Conservation (phyloP, 2,888 invertebrate species). For the Papilio protenor region DNA sequence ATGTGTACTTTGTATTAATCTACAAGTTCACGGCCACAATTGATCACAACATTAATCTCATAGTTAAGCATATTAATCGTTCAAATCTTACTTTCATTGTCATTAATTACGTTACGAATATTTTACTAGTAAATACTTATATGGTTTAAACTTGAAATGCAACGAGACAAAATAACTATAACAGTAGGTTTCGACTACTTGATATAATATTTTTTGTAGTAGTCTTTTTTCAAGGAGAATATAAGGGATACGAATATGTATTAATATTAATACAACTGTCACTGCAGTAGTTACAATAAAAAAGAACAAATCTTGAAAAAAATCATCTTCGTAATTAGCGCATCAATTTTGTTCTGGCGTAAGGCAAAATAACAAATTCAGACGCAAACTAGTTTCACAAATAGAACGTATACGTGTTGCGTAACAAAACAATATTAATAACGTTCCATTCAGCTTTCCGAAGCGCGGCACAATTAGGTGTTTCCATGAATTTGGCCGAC, state of each 20-base stretch:
- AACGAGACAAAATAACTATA: too few relatives aligned
- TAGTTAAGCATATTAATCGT: neutral
- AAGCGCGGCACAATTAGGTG: conserved; percentile 72
- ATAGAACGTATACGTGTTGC: conserved; percentile 42
- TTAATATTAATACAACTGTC: too few relatives aligned
- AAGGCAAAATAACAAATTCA: conserved; percentile 42
- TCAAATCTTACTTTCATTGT: neutral
- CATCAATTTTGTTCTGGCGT: conserved; percentile 31
- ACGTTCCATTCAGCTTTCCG: conserved; percentile 65
- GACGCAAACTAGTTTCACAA: conserved; percentile 40
- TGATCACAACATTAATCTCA: neutral
- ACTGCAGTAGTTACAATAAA: neutral
- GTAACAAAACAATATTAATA: conserved; percentile 55
- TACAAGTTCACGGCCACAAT: neutral
- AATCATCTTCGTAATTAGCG: conserved; percentile 33
- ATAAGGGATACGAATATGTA: too few relatives aligned
- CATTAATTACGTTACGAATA: neutral
- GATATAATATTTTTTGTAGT: too few relatives aligned
- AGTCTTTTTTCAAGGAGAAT: too few relatives aligned
- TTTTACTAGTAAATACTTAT: neutral
- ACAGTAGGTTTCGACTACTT: too few relatives aligned
- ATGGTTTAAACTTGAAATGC: neutral
- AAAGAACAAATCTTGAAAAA: neutral
- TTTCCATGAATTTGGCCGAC: conserved; percentile 66
- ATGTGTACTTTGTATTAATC: neutral